phyloP scores from a whole-genome alignment of 2,797 vertebrate genomes.

The Tragelaphus oryx region DNA sequence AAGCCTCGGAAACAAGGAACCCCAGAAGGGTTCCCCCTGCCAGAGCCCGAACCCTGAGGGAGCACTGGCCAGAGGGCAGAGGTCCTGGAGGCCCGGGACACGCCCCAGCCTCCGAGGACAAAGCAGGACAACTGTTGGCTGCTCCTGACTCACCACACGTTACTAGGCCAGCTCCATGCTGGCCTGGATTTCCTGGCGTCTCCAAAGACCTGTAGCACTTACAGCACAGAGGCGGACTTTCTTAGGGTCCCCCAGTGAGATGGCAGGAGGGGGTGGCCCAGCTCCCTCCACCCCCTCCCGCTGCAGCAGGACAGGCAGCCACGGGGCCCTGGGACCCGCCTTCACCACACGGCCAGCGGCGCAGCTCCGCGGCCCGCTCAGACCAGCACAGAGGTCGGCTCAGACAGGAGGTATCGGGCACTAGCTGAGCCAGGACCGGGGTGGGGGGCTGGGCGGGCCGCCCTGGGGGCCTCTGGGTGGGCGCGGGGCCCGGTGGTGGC shows the following conservation, averaged over 20 bases:
- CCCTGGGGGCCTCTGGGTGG: background rate
- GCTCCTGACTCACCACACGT: background rate
- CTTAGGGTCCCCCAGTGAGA: background rate
- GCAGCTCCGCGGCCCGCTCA: background rate
- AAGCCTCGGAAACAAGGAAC: background rate
- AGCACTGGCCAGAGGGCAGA: background rate
- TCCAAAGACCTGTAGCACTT: background rate
- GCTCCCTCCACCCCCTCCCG: background rate
- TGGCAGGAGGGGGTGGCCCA: background rate
- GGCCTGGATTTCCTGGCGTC: constrained; percentile 44
- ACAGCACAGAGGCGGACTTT: constrained; percentile 10
- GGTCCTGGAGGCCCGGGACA: background rate
- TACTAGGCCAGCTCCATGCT: constrained; percentile 2
- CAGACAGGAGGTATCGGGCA: background rate
- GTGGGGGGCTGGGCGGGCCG: background rate
- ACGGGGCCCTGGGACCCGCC: constrained; percentile 60
- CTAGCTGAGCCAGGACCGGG: constrained; percentile 1
- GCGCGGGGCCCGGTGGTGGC: background rate
- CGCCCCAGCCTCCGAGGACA: background rate
- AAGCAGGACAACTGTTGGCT: rapidly evolving
- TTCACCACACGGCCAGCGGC: constrained; percentile 70
- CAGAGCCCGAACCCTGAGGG: background rate
- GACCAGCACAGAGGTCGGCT: constrained; percentile 48
- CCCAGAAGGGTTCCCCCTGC: background rate
- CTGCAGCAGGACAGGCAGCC: constrained; percentile 41